These are phyloP conservation scores for Asobara japonica DNA, from an alignment of 1,140 invertebrate genomes.

Conservation along the genomic window DNA sequence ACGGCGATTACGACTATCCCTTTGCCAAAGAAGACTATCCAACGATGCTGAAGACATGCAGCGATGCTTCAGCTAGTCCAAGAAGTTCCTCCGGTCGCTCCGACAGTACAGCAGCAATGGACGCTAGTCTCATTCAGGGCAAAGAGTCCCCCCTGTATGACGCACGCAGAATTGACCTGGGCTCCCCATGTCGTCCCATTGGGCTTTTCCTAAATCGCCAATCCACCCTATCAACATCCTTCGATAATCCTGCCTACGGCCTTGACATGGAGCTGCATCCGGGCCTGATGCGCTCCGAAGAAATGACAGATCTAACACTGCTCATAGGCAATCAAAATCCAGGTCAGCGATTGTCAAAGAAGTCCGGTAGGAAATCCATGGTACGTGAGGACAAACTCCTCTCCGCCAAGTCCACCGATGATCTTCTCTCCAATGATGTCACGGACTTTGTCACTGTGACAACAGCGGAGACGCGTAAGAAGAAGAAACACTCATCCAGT, in stretches of 20 bases:
- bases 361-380: constrained; percentile 1
- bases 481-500: constrained; percentile 57
- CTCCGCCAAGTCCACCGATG: constrained; percentile 64
- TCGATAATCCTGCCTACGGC: constrained; percentile 63
- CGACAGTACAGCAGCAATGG: constrained; percentile 59
- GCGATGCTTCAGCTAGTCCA: constrained; percentile 62
- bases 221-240: constrained; percentile 43
- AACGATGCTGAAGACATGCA: constrained; percentile 63
- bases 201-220: constrained; percentile 51
- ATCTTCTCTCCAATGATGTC: constrained; percentile 58
- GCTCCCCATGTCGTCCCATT: constrained; percentile 53
- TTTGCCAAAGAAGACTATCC: constrained; percentile 65
- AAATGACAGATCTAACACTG: constrained; percentile 55
- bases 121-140: constrained; percentile 49
- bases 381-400: constrained; percentile 53
- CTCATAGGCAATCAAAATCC: constrained; percentile 52
- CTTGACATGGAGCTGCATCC: constrained; percentile 57
- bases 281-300: constrained; percentile 54
- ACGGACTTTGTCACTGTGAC: constrained; percentile 5
- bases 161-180: constrained; percentile 56
- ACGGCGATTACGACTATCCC: constrained; percentile 61
- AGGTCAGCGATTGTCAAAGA: constrained; percentile 29
- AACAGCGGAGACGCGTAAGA: constrained; percentile 49
- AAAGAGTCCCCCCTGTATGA: constrained; percentile 55
- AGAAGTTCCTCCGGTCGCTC: constrained; percentile 62